Base-by-base conservation (phyloP, 2,113 vertebrate genomes). In the Alethe castanea region DNA sequence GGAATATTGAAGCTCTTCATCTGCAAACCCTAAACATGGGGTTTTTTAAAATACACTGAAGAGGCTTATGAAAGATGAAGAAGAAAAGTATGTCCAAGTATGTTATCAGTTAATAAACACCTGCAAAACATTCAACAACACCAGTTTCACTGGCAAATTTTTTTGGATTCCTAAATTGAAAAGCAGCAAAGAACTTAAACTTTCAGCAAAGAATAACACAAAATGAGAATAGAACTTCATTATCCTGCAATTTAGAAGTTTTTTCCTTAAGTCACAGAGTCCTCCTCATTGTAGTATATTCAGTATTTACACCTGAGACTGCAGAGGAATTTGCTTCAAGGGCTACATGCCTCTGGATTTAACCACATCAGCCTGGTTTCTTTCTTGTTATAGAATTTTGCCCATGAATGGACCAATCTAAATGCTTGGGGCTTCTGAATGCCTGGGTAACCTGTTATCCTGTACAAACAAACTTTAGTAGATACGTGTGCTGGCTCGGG, bases 11-110 rank as follows among this genome's bases (percentile, higher is more conserved):
- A 76, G 26, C 20, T 85, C 50, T 59, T 84, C 17, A 38, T 79
- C 35, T 40, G 44, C 48, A 79, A 23, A 64, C 9, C 18, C 33
- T 56, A 33, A 64, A 59, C 53, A 69, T 0, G 0, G 20, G 7
- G 19, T 54, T 54, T 95, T 90, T 54, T 65, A 61, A 89, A 90
- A 57, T 44, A 25, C 24, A 52, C 12, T 65, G 54, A 90, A 69
- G 24, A 69, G 8, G 5, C 23, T 66, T 69, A 23, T 3, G 17
- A 69, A 85, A 88, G 62, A 33, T 11, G 3, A 72, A 12, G 5
- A 69, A 61, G 36, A 69, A 81, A 90, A 50, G 10, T 25, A 42
- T 24, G 57, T 26, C 81, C 14, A 64, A 36, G 18, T 82, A 40
- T 19, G 12, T 64, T 36, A 87, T 47, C 53, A 71, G 70, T 62